Conservation (phyloP, 1,140 invertebrate species). For the Leguminivora glycinivorella region DNA sequence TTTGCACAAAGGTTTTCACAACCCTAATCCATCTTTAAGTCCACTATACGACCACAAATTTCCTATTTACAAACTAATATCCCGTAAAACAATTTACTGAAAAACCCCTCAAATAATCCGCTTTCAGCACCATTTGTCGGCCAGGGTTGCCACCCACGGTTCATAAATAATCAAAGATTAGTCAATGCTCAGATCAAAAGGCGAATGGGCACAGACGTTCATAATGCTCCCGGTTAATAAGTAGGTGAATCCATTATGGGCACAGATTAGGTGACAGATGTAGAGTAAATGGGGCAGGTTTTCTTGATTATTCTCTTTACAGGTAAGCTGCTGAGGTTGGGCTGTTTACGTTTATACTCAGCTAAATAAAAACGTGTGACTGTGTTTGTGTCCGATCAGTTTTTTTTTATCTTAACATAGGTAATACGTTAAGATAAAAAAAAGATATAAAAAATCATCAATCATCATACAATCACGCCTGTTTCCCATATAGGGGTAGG, state of each 20-base stretch:
- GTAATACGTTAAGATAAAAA: no score
- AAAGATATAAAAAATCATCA: no score
- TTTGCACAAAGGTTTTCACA: neutral
- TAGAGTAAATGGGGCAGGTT: conserved; percentile 33
- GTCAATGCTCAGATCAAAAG: conserved; percentile 53
- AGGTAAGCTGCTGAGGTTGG: no score
- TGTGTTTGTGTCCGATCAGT: no score
- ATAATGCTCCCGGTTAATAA: conserved; percentile 55
- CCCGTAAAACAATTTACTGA: conserved; percentile 35
- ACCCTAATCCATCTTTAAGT: conserved; percentile 1
- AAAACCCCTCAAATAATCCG: conserved; percentile 33
- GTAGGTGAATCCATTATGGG: conserved; percentile 56
- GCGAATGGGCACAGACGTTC: conserved; percentile 45
- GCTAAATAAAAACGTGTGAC: no score
- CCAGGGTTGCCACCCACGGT: conserved; percentile 43
- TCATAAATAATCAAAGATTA: conserved; percentile 61
- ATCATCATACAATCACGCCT: no score
- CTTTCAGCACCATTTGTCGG: conserved; percentile 31
- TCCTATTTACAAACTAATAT: conserved; percentile 7
- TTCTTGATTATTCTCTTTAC: neutral
- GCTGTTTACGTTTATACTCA: no score
- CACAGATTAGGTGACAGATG: conserved; percentile 39
- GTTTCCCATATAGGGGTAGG: no score
- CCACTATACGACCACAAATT: conserved; percentile 5
- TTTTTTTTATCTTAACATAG: no score